Base-by-base conservation (phyloP, 2,797 vertebrate species). In the Cuniculus paca region DNA sequence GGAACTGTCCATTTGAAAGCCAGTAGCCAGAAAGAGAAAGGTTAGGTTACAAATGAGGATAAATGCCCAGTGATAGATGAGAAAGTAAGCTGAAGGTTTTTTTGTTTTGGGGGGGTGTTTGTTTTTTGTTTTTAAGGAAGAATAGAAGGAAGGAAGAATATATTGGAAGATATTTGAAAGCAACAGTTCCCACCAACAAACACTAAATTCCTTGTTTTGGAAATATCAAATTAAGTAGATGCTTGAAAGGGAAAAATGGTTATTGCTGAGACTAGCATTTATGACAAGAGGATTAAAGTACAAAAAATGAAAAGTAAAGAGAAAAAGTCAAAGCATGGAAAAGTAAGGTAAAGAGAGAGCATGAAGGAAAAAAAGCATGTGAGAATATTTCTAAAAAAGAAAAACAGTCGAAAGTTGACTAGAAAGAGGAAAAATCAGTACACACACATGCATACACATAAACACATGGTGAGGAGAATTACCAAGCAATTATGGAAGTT, bases 271-370 rank as follows among this genome's bases (percentile, higher is more conserved):
- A 91, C 13, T 36, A 34, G 13, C 80, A 87, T 81, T 85, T 50
- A 70, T 70, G n/a, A 39, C 2, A 72, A 4, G 24, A 39, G 63
- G 17, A 45, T 22, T 75, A 75, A 77, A 88, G 4, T 6, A 85
- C 6, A 83, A 86, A 52, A 96, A 91, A 28, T 83, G 24, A 60
- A 70, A 79, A 48, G 48, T n/a, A 72, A 95, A 78, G 34, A 88
- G 31, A 63, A 50, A 52, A 52, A 52, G 14, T 85, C 36, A 82
- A 83, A 61, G 12, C 58, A 63, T 6, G 83, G 61, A 52, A 63
- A 75, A 72, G 13, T 70, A 70, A 79, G 52, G 48, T n/a, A 72
- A 95, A 78, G 34, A 88, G 31, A 63, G 34, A 50, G 75, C 31
- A 56, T 4, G 20, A 61, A 61, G 22, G 6, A 61, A 80, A 63